Percentiles rank a stretch among this genome's conserved stretches.
Conservation (phyloP, 2,888 invertebrate genomes). For the Callinectes sapidus region DNA sequence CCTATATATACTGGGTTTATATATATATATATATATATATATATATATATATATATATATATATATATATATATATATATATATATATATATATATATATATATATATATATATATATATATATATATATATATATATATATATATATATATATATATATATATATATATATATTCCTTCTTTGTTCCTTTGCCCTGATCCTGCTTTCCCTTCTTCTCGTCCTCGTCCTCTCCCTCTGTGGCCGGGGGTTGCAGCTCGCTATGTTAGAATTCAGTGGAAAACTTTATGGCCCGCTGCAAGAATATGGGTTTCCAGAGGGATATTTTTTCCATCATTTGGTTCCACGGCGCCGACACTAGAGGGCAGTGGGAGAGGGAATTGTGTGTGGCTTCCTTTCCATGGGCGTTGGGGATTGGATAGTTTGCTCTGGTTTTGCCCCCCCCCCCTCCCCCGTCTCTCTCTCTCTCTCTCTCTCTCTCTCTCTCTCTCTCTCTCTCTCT, state of each 20-base stretch:
- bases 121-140: too few relatives aligned
- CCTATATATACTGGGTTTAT: too few relatives aligned
- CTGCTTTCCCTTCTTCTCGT: neutral
- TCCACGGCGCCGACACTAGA: neutral
- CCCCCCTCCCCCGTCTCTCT: neutral
- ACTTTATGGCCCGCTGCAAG: neutral
- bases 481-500: slow-evolving; percentile 30
- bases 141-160: too few relatives aligned
- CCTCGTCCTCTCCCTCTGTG: neutral
- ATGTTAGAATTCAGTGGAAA: neutral
- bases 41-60: too few relatives aligned
- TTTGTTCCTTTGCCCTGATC: neutral
- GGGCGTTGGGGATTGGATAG: neutral
- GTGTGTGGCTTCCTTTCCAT: neutral
- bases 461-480: neutral
- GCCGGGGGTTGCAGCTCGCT: neutral
- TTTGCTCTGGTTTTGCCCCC: neutral
- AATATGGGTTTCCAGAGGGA: slow-evolving; percentile 1
- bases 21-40: too few relatives aligned
- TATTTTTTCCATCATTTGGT: neutral
- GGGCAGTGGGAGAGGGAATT: neutral
- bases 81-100: too few relatives aligned
- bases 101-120: too few relatives aligned
- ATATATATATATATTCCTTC: neutral
- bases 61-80: too few relatives aligned